These are phyloP conservation scores for Tangara arthus DNA, from an alignment of 2,797 vertebrate genomes.

Conservation along the genomic window DNA sequence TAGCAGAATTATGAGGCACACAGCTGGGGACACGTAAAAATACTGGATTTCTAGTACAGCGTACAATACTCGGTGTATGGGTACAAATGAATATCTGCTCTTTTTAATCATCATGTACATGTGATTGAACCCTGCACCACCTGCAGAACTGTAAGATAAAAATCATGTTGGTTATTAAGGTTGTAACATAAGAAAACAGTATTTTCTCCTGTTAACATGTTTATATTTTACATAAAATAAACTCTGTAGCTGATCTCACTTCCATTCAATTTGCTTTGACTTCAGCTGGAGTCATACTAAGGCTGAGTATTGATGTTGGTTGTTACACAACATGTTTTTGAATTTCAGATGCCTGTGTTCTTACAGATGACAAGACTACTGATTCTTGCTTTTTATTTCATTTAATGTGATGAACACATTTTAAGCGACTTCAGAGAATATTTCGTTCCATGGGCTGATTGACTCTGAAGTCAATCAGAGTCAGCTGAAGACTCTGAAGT, in stretches of 20 bases:
- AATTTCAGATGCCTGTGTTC: neutral
- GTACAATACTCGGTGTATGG: neutral
- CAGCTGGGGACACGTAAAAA: neutral
- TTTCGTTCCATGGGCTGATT: neutral
- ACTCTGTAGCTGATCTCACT: conserved; percentile 7
- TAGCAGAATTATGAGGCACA: neutral
- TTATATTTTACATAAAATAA: conserved; percentile 68
- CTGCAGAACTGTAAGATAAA: conserved; percentile 43
- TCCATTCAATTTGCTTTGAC: conserved; percentile 3
- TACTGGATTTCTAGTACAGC: neutral
- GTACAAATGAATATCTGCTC: neutral
- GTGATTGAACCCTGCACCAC: neutral
- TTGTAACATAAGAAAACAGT: conserved; percentile 57
- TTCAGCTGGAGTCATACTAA: neutral
- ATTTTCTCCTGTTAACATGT: conserved; percentile 58
- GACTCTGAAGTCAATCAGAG: neutral
- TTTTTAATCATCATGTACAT: conserved; percentile 29
- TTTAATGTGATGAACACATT: neutral
- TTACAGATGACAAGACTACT: neutral
- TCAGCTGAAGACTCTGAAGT: too few relatives aligned
- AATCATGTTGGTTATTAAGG: conserved; percentile 32
- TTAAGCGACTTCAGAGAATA: neutral
- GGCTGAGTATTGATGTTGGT: neutral
- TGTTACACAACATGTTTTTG: neutral
- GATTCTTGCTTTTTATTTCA: neutral